Percentiles rank a stretch among this genome's conserved stretches.
phyloP scores from a whole-genome alignment of 2,113 vertebrate species.

The Eleginops maclovinus region DNA sequence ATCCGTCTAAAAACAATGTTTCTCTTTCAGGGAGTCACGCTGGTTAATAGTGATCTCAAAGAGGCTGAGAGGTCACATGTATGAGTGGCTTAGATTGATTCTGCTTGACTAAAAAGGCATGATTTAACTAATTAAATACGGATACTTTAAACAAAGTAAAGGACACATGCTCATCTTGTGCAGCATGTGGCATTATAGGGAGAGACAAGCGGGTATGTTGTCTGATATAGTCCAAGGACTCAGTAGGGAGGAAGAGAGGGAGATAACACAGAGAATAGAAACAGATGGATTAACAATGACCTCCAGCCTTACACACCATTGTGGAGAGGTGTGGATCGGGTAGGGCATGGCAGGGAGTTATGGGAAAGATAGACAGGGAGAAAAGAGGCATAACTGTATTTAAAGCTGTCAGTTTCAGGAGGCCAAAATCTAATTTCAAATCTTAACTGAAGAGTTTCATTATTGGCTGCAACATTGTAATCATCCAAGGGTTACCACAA shows the following conservation, averaged over 20 bases:
- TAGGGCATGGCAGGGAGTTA: conserved; percentile 11
- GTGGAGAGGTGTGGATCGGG: conserved; percentile 15
- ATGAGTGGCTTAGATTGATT: neutral
- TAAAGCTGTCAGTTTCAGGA: too few relatives aligned
- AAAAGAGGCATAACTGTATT: neutral
- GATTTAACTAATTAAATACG: conserved; percentile 5
- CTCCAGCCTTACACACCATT: conserved; percentile 33
- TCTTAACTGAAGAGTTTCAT: too few relatives aligned
- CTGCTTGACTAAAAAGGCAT: conserved; percentile 21
- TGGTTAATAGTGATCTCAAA: conserved; percentile 50
- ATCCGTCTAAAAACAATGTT: conserved; percentile 45
- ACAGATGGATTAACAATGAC: conserved; percentile 53
- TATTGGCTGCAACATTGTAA: too few relatives aligned
- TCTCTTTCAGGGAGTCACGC: conserved; percentile 35
- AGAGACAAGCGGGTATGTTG: conserved; percentile 66
- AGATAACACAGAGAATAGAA: conserved; percentile 52
- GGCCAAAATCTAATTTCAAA: too few relatives aligned
- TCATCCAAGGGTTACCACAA: too few relatives aligned
- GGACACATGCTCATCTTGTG: neutral
- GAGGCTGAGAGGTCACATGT: neutral
- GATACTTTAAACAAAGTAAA: neutral
- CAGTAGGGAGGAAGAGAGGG: conserved; percentile 24
- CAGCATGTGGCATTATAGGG: neutral
- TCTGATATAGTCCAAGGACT: conserved; percentile 77
- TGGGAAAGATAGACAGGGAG: conserved; percentile 8